Evolutionary conservation across 2,888 invertebrate species (phyloP), one percentile per base, ranked within the genome.

Genomic region (Cyclophora punctaria): DNA sequence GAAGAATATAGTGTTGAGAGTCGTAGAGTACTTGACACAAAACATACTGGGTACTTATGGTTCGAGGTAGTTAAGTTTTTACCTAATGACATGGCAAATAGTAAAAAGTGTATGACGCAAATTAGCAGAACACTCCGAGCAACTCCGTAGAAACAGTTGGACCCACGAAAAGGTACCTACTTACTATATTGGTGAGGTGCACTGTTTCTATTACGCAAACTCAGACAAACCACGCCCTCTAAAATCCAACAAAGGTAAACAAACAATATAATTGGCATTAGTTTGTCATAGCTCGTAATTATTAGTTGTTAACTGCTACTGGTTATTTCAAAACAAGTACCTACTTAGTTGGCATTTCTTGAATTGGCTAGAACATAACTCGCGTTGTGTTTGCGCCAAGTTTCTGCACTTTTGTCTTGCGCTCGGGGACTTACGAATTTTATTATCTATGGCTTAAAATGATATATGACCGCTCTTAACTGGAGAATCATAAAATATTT

Each of bases 401-500:
- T 63, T 69, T 68, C 65, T 66, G 72, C 74, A 73, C 78, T 74
- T 77, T 84, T 81, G 84, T 85, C 78, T 83, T 71, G 74, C 72
- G 71, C 69, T 73, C 78, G 78, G 80, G 78, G 83, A 87, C 85
- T 86, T 84, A 85, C 82, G 73, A 83, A 82, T 86, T 88, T 86
- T 87, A 87, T 87, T 85, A 83, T 86, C 86, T 87, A 88, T 85
- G 83, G 83, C 86, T 87, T 86, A 83, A 87, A 86, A 86, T 88
- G 87, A 88, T 85, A 87, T 88, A 88, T 71, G 80, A 60, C 81
- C 75, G 77, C 83, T 84, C 83, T 87, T 85, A 87, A 88, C 82
- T 85, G 82, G 83, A 77, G 86, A 83, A 87, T 87, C 87, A 85
- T 88, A 88, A 88, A 88, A 88, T 87, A 86, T 88, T 87, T 87